phyloP scores from a whole-genome alignment of 2,797 vertebrate species.

The Sebastolobus altivelis region DNA sequence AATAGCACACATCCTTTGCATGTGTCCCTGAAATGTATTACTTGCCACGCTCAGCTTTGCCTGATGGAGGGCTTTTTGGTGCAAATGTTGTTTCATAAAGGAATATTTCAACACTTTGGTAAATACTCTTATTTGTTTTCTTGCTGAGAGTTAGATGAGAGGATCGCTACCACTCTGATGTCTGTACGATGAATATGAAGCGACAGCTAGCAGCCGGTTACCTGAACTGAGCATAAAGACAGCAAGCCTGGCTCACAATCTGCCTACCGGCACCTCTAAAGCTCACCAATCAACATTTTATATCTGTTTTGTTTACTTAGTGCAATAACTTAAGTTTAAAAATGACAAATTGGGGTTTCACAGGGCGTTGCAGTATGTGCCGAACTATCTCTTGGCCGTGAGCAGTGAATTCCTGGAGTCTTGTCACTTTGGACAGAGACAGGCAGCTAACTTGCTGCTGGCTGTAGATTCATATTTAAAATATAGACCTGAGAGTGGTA shows the following conservation, averaged over 20 bases:
- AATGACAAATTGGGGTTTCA: not conserved
- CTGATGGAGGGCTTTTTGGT: conserved; percentile 11
- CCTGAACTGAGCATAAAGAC: not conserved
- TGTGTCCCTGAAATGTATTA: conserved; percentile 45
- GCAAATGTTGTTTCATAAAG: not conserved
- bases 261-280: not conserved
- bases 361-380: not conserved
- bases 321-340: not conserved
- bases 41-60: conserved; percentile 21
- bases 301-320: not conserved
- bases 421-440: not conserved
- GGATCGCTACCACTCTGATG: not conserved
- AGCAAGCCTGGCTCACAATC: not conserved
- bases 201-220: not conserved
- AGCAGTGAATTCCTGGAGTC: not conserved
- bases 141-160: not conserved
- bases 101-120: not conserved
- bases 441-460: not conserved
- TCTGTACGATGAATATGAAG: not conserved
- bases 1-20: conserved; percentile 41
- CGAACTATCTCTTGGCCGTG: not conserved
- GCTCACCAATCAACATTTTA: not conserved
- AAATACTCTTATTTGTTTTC: not conserved
- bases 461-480: not conserved
- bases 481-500: not conserved